Percentiles rank a stretch among this genome's conserved stretches.
Conservation (phyloP, 23 tunicate species). For the Trididemnum nubilum region DNA sequence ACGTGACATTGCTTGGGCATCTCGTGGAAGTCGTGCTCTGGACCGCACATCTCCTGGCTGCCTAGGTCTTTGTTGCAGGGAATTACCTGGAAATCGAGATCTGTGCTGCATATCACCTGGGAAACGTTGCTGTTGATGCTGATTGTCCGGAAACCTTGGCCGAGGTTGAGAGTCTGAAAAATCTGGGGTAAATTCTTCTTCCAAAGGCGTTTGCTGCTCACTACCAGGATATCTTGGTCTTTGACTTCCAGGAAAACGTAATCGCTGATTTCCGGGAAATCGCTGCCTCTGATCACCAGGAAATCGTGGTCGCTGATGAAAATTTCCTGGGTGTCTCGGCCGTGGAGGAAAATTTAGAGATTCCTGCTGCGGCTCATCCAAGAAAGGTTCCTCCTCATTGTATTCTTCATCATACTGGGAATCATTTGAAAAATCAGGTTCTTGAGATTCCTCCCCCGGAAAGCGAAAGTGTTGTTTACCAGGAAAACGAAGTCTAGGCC, state of each 20-base stretch:
- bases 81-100: slow-evolving; percentile 7
- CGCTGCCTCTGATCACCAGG: not conserved
- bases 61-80: not conserved
- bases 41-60: not conserved
- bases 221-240: slow-evolving; percentile 17
- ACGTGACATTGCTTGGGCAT: not conserved
- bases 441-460: not conserved
- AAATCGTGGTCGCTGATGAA: not conserved
- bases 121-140: not conserved
- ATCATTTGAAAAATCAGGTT: no score
- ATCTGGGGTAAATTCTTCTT: no score
- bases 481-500: not conserved
- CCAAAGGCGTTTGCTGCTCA: not conserved
- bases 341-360: no score
- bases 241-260: slow-evolving; percentile 16
- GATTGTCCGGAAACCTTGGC: not conserved
- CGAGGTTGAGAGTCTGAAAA: not conserved
- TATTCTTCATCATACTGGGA: not conserved
- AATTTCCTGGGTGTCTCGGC: not conserved
- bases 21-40: slow-evolving; percentile 14
- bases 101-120: not conserved
- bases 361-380: no score
- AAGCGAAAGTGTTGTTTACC: no score
- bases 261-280: no score
- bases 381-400: no score